Base-by-base conservation (phyloP, 2,113 vertebrate genomes). In the Brachionichthys hirsutus region DNA sequence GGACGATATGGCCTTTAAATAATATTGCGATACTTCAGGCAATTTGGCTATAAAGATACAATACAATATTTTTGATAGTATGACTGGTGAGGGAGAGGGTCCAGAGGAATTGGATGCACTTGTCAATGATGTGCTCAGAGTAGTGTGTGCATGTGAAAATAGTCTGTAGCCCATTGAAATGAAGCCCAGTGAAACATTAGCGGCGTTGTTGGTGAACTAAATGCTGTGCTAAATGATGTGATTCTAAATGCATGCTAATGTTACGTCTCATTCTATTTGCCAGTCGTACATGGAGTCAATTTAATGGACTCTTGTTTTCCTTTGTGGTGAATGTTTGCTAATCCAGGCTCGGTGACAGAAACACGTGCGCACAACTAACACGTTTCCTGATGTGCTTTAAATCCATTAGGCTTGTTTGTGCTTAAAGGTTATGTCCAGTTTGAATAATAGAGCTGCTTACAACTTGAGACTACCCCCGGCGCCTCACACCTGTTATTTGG, bases 361-460 rank as follows among this genome's bases (percentile, higher is more conserved):
- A 57, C 17, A 3, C 7, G 2, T 22, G 41, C 24, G 9, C 43
- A 56, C 9, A 17, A 45, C 18, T 50, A 12, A 40, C 51, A 51
- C 20, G 44, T 59, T 56, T 63, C 22, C 52, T 55, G 49, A 18
- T 55, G 46, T 34, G 48, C 49, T 73, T 73, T 52, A 51, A 81
- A 70, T 19, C 44, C n/a, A 63, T 63, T 70, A 51, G 20, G 51
- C 16, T 0, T 51, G 53, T 71, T 47, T 75, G 50, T 67, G 62
- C 44, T 51, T 67, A 52, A 74, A 63, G 19, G 66, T 73, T 46
- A 63, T 67, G 74, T 73, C 67, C 52, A 20, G 56, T 17, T 50
- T 72, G 61, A 80, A 75, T 82, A 80, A 78, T 44, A 85, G 77
- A 75, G 73, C 62, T 54, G 69, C 61, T 67, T 18, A 14, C 59